Percentiles rank a stretch among this genome's conserved stretches.
phyloP scores from a whole-genome alignment of 2,888 invertebrate species.

The Priocnemis perturbator region DNA sequence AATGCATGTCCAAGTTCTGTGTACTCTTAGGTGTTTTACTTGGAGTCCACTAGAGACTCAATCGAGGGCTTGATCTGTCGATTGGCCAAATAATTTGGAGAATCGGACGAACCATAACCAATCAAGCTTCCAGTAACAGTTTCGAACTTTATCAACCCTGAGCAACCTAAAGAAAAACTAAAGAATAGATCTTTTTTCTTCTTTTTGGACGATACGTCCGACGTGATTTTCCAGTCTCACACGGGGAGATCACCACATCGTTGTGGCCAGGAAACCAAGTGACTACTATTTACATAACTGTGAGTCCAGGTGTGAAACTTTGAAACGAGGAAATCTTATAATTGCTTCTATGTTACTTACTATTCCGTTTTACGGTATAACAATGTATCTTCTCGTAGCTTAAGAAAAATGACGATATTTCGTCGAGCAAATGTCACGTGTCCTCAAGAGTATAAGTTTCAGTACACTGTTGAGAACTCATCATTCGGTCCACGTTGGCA shows the following conservation, averaged over 20 bases:
- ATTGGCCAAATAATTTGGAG: background rate
- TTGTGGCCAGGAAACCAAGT: constrained; percentile 29
- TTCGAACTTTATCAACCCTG: constrained; percentile 55
- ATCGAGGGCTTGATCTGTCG: constrained; percentile 17
- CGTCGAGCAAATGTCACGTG: too few species aligned
- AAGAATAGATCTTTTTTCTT: constrained; percentile 27
- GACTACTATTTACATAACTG: constrained; percentile 58
- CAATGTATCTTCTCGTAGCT: too few species aligned
- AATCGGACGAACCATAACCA: background rate
- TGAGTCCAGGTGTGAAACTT: constrained; percentile 32
- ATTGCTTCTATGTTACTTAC: constrained; percentile 23
- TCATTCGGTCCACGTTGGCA: too few species aligned
- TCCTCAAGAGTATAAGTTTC: too few species aligned
- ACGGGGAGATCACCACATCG: constrained; percentile 9
- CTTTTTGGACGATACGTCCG: constrained; percentile 30
- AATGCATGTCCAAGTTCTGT: constrained; percentile 42
- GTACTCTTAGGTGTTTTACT: constrained; percentile 28
- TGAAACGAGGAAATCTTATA: constrained; percentile 17
- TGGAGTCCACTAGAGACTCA: constrained; percentile 28
- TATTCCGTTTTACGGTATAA: too few species aligned
- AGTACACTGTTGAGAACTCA: too few species aligned
- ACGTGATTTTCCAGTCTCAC: constrained; percentile 28
- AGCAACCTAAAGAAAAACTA: constrained; percentile 56
- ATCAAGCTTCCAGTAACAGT: constrained; percentile 28
- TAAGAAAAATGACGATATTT: too few species aligned